phyloP scores from a whole-genome alignment of 1,140 invertebrate species.

The Apis mellifera region Amel_HAv3.1 CM009935.2:9293001-9293500 shows the following conservation, averaged over 20 bases:
- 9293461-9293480: background rate
- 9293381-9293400: background rate
- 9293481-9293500: conserved; percentile 39
- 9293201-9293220: conserved; percentile 67
- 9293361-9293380: background rate
- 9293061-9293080: conserved; percentile 44
- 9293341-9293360: conserved; percentile 69
- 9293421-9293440: background rate
- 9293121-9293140: conserved; percentile 43
- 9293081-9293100: conserved; percentile 58
- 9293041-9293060: background rate
- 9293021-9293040: conserved; percentile 8
- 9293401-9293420: background rate
- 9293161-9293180: conserved; percentile 50
- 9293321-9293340: conserved; percentile 68
- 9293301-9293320: background rate
- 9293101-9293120: conserved; percentile 42
- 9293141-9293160: conserved; percentile 61
- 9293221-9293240: conserved; percentile 69
- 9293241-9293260: conserved; percentile 33
- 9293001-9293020: background rate
- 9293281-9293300: background rate
- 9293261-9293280: background rate
- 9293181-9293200: background rate
- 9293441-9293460: background rate